phyloP scores from a whole-genome alignment of 2,113 vertebrate genomes.

The Pseudorhombus dupliciocellatus region DNA sequence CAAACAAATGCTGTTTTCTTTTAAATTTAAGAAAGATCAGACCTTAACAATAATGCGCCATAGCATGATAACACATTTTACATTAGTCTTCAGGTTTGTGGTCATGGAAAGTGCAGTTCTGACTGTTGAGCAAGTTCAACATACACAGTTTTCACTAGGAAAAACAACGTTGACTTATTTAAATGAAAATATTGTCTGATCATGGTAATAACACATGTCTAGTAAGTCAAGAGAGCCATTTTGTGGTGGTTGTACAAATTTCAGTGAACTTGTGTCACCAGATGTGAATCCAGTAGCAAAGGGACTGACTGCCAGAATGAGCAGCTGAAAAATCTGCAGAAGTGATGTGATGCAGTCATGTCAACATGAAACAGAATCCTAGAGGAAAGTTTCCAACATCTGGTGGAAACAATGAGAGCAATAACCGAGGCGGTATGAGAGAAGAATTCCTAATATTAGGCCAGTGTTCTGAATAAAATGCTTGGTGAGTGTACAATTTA shows the following conservation, averaged over 20 bases:
- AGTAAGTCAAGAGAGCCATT: neutral
- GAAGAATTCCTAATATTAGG: neutral
- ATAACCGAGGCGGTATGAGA: neutral
- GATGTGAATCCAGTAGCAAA: neutral
- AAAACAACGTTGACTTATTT: no score
- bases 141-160: no score
- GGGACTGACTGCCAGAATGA: neutral
- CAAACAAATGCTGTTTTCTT: neutral
- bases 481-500: neutral
- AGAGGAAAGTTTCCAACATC: neutral
- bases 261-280: neutral
- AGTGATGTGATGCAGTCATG: neutral
- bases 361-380: neutral
- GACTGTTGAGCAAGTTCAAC: no score
- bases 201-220: no score
- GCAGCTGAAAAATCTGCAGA: neutral
- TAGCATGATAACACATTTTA: no score
- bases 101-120: no score
- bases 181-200: no score
- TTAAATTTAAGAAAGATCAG: neutral
- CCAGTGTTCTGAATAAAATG: neutral
- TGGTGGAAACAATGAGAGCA: no score
- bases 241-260: neutral
- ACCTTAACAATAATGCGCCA: neutral
- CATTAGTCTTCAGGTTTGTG: no score